Conservation (phyloP, 64 coral and sea anemone species). For the Astreopora myriophthalma region DNA sequence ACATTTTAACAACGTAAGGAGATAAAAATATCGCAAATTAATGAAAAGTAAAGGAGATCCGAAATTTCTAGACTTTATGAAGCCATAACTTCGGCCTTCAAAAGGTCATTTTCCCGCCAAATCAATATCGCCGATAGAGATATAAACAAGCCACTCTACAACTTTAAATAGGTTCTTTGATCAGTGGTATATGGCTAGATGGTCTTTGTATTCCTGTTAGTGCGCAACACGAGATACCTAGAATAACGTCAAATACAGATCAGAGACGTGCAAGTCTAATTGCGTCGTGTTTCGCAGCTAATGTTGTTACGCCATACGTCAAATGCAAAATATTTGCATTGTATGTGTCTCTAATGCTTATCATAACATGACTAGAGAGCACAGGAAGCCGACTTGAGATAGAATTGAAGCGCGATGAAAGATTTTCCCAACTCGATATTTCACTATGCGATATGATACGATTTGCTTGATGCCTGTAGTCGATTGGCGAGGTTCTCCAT, state of each 20-base stretch:
- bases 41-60: not conserved
- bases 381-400: not conserved
- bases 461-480: not conserved
- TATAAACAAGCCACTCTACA: constrained; percentile 19
- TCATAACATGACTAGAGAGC: not conserved
- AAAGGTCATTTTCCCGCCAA: not conserved
- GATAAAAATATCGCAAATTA: constrained; percentile 2
- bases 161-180: constrained; percentile 2
- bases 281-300: not conserved
- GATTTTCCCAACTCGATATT: not conserved
- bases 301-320: not conserved
- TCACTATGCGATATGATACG: constrained; percentile 1
- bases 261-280: not conserved
- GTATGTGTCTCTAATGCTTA: constrained; percentile 6
- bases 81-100: not conserved
- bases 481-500: not conserved
- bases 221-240: not conserved
- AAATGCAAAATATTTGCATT: not conserved
- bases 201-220: not conserved
- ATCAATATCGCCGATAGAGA: not conserved
- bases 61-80: not conserved
- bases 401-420: constrained; percentile 5
- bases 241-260: too few species aligned
- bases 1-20: not conserved
- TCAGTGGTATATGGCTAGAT: not conserved